Evolutionary conservation across 2,797 vertebrate genomes (phyloP).

Genomic region (Choloepus didactylus): DNA sequence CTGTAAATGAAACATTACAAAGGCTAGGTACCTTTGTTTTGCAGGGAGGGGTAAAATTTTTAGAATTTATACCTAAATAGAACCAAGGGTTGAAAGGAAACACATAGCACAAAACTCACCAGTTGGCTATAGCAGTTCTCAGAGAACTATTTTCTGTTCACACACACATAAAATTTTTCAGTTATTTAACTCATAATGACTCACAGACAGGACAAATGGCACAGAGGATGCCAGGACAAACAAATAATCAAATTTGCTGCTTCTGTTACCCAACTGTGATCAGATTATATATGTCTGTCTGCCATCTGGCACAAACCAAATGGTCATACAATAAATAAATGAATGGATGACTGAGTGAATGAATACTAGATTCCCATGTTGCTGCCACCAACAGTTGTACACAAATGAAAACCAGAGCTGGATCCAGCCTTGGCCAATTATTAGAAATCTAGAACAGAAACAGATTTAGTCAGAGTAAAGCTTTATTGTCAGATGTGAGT

Average conservation of each 20-base stretch:
- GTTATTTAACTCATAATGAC: constrained; percentile 3
- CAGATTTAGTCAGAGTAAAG: background rate
- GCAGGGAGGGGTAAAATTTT: background rate
- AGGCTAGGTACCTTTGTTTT: constrained; percentile 2
- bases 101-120: background rate
- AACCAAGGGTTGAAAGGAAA: background rate
- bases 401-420: constrained; percentile 54
- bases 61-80: background rate
- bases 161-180: constrained; percentile 20
- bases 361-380: background rate
- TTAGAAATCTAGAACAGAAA: background rate
- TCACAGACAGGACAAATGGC: background rate
- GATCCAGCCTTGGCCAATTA: background rate
- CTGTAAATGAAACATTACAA: background rate
- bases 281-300: background rate
- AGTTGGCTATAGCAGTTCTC: background rate
- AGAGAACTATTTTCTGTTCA: constrained; percentile 8
- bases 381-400: background rate
- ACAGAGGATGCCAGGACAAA: constrained; percentile 9
- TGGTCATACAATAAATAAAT: background rate
- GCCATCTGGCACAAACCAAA: background rate
- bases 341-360: background rate
- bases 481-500: background rate
- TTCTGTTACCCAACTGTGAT: background rate
- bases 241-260: background rate